A percentile compares a stretch with the other conserved stretches of the same genome.
phyloP scores from a whole-genome alignment of 2,113 vertebrate genomes.

The Benitochromis conjunctus region DNA sequence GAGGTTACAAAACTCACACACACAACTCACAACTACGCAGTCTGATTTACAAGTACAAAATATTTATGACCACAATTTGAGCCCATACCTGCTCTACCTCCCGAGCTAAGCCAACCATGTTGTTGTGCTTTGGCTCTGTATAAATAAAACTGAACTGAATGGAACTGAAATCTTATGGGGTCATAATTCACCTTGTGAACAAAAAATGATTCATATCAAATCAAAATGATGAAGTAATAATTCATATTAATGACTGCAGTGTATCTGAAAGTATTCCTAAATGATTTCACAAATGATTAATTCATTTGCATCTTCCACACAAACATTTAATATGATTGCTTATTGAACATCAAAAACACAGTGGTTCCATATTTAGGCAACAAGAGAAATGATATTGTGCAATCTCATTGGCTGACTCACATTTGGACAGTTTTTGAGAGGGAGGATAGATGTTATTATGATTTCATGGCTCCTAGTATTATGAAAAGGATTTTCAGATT shows the following conservation, averaged over 20 bases:
- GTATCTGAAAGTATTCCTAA: background rate
- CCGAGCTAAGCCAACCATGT: background rate
- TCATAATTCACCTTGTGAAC: background rate
- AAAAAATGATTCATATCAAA: background rate
- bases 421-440: conserved; percentile 1
- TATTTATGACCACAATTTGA: no score
- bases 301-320: background rate
- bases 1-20: no score
- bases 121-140: accelerated
- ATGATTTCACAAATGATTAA: background rate
- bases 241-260: background rate
- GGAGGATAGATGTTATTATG: conserved; percentile 20
- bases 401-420: conserved; percentile 3
- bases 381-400: background rate
- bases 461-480: conserved; percentile 33
- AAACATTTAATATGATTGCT: background rate
- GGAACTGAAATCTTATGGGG: background rate
- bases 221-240: background rate
- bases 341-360: background rate
- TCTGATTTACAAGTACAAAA: no score
- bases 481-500: conserved; percentile 53
- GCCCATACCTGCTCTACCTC: accelerated
- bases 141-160: background rate
- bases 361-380: conserved; percentile 28
- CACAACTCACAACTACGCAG: no score